Percentiles rank a stretch among this genome's conserved stretches.
These are phyloP conservation scores for Alviniconcha marisindica DNA, from an alignment of 1,140 invertebrate species.

Conservation along the genomic window DNA sequence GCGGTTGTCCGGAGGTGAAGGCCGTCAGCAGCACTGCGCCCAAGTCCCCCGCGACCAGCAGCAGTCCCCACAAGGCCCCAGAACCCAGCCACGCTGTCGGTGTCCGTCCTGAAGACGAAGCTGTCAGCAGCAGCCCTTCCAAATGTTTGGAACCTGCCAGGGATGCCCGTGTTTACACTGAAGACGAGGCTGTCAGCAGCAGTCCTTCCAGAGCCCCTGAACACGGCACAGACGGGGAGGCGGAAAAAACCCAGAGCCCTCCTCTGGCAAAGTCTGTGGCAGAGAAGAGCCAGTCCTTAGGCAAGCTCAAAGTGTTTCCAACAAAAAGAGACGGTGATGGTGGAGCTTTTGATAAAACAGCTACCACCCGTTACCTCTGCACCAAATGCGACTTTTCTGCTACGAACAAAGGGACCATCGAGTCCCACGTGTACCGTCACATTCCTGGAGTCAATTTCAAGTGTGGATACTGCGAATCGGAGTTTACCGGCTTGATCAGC, in stretches of 20 bases:
- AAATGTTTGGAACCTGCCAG: too few relatives aligned
- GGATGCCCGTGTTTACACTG: background rate
- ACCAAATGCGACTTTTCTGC: slow-evolving; percentile 56
- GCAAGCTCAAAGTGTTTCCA: slow-evolving; percentile 13
- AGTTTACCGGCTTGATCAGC: slow-evolving; percentile 50
- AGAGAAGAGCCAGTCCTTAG: slow-evolving; percentile 6
- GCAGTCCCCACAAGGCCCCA: too few relatives aligned
- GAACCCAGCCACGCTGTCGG: too few relatives aligned
- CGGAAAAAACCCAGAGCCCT: background rate
- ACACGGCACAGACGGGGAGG: background rate
- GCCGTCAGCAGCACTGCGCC: background rate
- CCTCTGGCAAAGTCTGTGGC: background rate
- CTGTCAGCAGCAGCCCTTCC: too few relatives aligned
- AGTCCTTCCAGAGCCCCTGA: background rate
- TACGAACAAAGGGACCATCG: slow-evolving; percentile 50
- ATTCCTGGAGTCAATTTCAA: slow-evolving; percentile 57
- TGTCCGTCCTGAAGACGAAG: too few relatives aligned
- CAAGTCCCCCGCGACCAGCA: too few relatives aligned
- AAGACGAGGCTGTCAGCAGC: slow-evolving; percentile 6
- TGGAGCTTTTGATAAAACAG: background rate
- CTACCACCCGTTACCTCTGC: slow-evolving; percentile 44
- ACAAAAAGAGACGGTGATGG: background rate
- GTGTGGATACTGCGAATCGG: slow-evolving; percentile 55
- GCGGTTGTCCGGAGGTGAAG: background rate
- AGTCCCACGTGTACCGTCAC: slow-evolving; percentile 62